phyloP scores from a whole-genome alignment of 2,113 vertebrate genomes.

The Zosterops borbonicus region DNA sequence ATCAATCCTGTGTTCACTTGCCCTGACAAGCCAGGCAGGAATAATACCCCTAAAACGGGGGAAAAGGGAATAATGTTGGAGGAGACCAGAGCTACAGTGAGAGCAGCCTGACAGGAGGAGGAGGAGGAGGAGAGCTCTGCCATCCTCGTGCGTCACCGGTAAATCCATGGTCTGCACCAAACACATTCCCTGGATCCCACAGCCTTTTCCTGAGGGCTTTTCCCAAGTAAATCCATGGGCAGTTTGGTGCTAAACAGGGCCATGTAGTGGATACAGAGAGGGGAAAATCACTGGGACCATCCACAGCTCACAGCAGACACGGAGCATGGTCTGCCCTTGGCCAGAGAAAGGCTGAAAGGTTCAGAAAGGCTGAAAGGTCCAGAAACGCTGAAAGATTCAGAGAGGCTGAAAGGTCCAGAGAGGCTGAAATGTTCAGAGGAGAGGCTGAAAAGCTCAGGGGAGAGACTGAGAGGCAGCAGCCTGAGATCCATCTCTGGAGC shows the following conservation, averaged over 20 bases:
- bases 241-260: background rate
- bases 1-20: background rate
- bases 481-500: background rate
- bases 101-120: background rate
- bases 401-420: background rate
- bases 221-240: background rate
- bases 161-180: background rate
- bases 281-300: background rate
- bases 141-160: fast-evolving
- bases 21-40: background rate
- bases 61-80: background rate
- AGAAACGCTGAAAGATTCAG: background rate
- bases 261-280: background rate
- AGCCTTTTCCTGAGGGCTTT: background rate
- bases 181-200: background rate
- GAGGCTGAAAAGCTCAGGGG: background rate
- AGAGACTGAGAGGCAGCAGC: background rate
- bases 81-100: background rate
- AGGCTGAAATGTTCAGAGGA: background rate
- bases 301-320: background rate
- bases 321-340: background rate
- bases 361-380: background rate
- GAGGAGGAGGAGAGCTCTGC: background rate
- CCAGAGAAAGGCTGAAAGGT: background rate
- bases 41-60: background rate